Conservation (phyloP, 2,113 vertebrate genomes). For the Pituophis catenifer region DNA sequence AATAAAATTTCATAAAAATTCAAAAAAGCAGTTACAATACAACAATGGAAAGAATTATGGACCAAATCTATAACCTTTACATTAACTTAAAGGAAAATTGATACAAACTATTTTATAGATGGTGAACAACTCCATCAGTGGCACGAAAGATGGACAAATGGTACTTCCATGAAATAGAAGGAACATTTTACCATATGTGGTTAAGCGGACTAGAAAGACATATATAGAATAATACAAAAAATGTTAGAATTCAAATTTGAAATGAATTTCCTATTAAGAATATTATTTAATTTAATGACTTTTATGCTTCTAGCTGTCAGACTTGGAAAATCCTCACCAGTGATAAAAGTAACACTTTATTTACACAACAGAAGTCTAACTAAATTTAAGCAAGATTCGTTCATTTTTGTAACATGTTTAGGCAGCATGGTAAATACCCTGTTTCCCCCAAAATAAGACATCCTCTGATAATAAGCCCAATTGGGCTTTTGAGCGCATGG, state of each 20-base stretch:
- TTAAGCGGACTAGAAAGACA: background rate
- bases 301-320: background rate
- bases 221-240: background rate
- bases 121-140: background rate
- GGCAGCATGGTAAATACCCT: background rate
- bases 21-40: background rate
- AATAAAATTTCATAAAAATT: background rate
- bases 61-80: background rate
- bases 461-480: no score
- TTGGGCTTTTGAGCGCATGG: no score
- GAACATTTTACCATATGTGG: background rate
- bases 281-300: background rate
- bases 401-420: background rate
- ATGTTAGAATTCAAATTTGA: background rate
- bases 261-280: background rate
- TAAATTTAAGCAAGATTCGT: background rate
- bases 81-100: background rate
- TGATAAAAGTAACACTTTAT: background rate
- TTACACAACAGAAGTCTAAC: background rate
- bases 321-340: background rate
- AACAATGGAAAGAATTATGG: background rate
- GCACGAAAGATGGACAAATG: background rate
- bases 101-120: background rate
- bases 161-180: background rate
- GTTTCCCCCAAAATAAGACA: no score